These are phyloP conservation scores for Apomyelois bistriatella DNA, from an alignment of 2,888 invertebrate genomes.

Conservation along the genomic window DNA sequence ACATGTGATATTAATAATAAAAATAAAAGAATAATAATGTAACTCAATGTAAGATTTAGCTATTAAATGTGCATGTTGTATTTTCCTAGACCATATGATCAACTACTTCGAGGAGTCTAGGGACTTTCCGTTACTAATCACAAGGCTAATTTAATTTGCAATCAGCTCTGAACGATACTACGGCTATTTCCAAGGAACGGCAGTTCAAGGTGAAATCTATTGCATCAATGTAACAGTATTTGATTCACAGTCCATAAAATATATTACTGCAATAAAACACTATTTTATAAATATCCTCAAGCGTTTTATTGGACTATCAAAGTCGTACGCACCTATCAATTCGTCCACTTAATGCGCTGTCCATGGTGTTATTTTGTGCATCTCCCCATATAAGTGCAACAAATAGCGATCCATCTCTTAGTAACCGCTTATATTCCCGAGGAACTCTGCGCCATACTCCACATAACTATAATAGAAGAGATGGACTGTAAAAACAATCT, in stretches of 20 bases:
- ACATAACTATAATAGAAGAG: conserved; percentile 79
- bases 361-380: conserved; percentile 81
- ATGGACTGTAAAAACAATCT: not conserved
- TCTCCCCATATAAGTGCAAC: conserved; percentile 89
- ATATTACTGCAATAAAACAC: conserved; percentile 18
- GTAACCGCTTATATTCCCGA: conserved; percentile 87
- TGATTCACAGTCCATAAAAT: conserved; percentile 3
- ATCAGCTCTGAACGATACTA: conserved; percentile 46
- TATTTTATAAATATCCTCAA: not conserved
- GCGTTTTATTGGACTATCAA: conserved; percentile 4
- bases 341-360: conserved; percentile 85
- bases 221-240: conserved; percentile 24
- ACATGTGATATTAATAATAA: no score
- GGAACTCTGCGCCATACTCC: conserved; percentile 94
- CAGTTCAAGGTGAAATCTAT: conserved; percentile 29
- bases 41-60: no score
- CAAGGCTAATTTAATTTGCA: conserved; percentile 62
- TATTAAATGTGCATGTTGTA: conserved; percentile 19
- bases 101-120: conserved; percentile 30
- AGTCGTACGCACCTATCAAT: conserved; percentile 79
- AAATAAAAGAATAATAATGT: no score
- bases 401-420: conserved; percentile 89
- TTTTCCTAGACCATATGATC: conserved; percentile 44
- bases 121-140: conserved; percentile 65
- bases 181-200: conserved; percentile 32